A percentile compares a stretch with the other conserved stretches of the same genome.
phyloP scores from a whole-genome alignment of 1,140 invertebrate species.

The Drosophila fuyamai region DNA sequence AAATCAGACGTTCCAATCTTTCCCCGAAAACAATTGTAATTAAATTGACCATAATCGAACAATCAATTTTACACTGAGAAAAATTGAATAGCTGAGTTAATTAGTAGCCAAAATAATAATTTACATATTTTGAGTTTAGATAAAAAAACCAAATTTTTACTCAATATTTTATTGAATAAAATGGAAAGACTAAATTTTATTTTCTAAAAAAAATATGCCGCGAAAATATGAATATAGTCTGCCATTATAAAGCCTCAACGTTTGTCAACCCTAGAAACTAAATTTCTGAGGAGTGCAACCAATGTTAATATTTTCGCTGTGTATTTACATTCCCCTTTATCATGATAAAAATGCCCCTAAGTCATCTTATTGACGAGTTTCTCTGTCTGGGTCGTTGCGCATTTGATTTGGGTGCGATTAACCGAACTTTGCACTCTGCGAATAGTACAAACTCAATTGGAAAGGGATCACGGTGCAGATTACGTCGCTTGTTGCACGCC shows the following conservation, averaged over 20 bases:
- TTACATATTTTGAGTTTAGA: no score
- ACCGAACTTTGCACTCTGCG: slow-evolving; percentile 65
- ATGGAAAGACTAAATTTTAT: no score
- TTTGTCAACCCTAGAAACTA: no score
- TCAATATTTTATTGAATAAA: no score
- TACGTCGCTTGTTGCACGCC: slow-evolving; percentile 47
- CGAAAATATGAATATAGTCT: no score
- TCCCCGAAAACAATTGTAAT: slow-evolving; percentile 16
- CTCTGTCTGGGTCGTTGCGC: slow-evolving; percentile 23
- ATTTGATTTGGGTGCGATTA: slow-evolving; percentile 74
- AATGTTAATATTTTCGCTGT: neutral
- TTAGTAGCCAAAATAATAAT: no score
- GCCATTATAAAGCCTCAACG: no score
- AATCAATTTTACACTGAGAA: neutral
- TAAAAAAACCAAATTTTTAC: no score
- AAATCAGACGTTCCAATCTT: slow-evolving; percentile 10
- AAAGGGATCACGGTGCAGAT: slow-evolving; percentile 55
- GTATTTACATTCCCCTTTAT: neutral
- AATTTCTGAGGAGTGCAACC: no score
- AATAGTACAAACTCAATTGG: slow-evolving; percentile 37
- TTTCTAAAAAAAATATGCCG: no score
- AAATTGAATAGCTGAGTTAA: no score
- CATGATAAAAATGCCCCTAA: neutral
- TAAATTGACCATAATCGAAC: slow-evolving; percentile 19
- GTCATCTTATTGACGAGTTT: slow-evolving; percentile 17